A percentile compares a stretch with the other conserved stretches of the same genome.
These are phyloP conservation scores for Aelia acuminata DNA, from an alignment of 2,888 invertebrate genomes.

Conservation along the genomic window DNA sequence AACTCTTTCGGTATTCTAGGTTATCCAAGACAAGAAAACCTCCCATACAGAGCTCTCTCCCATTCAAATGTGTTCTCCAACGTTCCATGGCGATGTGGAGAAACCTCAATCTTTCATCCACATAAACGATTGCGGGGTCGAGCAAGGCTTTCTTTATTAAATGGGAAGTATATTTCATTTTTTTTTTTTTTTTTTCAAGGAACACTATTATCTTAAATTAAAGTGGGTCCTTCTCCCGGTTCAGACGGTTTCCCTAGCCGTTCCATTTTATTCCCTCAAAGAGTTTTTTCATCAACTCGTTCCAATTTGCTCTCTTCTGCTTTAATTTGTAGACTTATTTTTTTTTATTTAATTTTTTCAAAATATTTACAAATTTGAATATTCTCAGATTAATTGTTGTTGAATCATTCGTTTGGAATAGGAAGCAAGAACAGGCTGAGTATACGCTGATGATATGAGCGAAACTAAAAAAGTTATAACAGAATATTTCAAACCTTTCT, in stretches of 20 bases:
- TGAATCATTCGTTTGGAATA: background rate
- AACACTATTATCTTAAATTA: constrained; percentile 35
- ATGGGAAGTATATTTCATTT: constrained; percentile 8
- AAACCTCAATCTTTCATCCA: background rate
- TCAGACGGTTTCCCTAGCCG: background rate
- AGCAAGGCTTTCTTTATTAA: constrained; percentile 8
- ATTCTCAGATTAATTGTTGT: background rate
- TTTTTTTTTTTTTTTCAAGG: constrained; percentile 20
- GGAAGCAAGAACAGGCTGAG: background rate
- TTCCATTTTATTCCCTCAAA: background rate
- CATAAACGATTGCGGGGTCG: background rate
- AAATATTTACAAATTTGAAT: background rate
- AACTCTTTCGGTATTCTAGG: background rate
- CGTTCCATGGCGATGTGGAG: background rate
- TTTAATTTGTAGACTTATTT: background rate
- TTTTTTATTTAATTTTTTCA: background rate
- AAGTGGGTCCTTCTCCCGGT: background rate
- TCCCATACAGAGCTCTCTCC: background rate
- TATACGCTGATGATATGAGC: no score
- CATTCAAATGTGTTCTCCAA: background rate
- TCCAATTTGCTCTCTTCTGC: background rate
- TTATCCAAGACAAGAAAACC: background rate
- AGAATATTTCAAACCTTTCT: no score
- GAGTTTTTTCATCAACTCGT: constrained; percentile 12
- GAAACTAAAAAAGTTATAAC: no score